These are phyloP conservation scores for Uloborus diversus DNA, from an alignment of 1,140 invertebrate species.

Conservation along the genomic window DNA sequence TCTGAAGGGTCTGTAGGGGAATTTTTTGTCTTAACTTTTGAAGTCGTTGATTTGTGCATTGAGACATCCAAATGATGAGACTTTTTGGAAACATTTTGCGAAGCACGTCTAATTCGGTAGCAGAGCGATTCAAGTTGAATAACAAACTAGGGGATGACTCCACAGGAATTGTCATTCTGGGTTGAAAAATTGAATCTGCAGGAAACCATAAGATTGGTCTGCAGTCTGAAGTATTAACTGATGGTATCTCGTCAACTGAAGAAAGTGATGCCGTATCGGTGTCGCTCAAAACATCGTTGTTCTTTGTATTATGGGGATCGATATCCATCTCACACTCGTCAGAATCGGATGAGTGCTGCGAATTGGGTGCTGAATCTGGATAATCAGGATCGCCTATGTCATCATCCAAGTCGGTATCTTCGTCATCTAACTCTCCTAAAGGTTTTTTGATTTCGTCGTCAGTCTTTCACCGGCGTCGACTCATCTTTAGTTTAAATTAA, in stretches of 20 bases:
- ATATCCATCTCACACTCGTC: neutral
- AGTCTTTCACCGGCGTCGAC: constrained; percentile 11
- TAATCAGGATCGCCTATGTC: constrained; percentile 12
- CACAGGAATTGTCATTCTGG: neutral
- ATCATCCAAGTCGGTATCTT: constrained; percentile 19
- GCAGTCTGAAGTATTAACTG: neutral
- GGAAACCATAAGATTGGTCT: constrained; percentile 13
- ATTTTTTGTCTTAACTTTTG: neutral
- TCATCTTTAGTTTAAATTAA: constrained; percentile 28
- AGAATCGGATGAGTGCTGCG: constrained; percentile 2
- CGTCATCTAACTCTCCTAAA: constrained; percentile 11
- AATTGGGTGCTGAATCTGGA: too few species aligned
- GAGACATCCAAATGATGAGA: constrained; percentile 4
- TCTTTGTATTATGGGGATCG: constrained; percentile 18
- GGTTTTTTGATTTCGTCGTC: constrained; percentile 6
- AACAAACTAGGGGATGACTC: neutral
- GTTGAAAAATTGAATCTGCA: constrained; percentile 14
- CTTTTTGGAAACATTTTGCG: constrained; percentile 2
- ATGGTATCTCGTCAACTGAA: constrained; percentile 6
- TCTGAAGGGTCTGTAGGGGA: constrained; percentile 23
- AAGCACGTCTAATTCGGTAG: neutral
- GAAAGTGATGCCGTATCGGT: constrained; percentile 29
- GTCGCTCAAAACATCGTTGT: constrained; percentile 24
- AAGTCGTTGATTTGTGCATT: constrained; percentile 8
- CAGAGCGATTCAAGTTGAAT: neutral